phyloP scores from a whole-genome alignment of 2,113 vertebrate species.

The Podarcis cretensis region DNA sequence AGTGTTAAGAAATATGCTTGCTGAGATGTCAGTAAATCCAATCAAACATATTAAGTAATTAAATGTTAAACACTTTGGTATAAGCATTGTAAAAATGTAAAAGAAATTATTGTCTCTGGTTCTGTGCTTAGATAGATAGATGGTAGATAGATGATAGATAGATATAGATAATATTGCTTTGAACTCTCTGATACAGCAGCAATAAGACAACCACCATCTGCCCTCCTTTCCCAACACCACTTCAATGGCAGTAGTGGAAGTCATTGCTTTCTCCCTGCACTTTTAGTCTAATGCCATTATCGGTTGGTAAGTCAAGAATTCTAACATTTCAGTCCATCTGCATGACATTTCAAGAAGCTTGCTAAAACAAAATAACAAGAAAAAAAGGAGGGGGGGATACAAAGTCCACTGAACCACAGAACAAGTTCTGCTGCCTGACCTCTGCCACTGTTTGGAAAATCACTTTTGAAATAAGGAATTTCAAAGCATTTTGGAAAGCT shows the following conservation, averaged over 20 bases:
- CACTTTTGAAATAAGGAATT: background rate
- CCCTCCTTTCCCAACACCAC: background rate
- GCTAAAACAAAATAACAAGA: background rate
- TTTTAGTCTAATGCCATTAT: background rate
- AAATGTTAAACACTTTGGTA: too few relatives aligned
- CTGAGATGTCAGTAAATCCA: background rate
- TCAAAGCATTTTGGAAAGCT: background rate
- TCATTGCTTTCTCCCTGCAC: background rate
- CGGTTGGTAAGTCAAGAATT: background rate
- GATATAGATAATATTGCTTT: background rate
- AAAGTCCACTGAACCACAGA: too few relatives aligned
- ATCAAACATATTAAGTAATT: conserved; percentile 19
- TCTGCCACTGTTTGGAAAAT: background rate
- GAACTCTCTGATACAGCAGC: background rate
- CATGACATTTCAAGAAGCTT: background rate
- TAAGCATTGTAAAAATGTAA: too few relatives aligned
- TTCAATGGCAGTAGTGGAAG: background rate
- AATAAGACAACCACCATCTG: background rate
- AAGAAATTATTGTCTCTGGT: too few relatives aligned
- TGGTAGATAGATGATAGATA: too few relatives aligned
- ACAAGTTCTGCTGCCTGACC: background rate
- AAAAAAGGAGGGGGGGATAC: background rate
- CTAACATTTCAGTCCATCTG: background rate
- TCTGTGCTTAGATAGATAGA: too few relatives aligned
- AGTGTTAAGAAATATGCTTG: too few relatives aligned